A percentile compares a stretch with the other conserved stretches of the same genome.
These are phyloP conservation scores for Scolopax rusticola DNA, from an alignment of 2,797 vertebrate genomes.

Conservation along the genomic window DNA sequence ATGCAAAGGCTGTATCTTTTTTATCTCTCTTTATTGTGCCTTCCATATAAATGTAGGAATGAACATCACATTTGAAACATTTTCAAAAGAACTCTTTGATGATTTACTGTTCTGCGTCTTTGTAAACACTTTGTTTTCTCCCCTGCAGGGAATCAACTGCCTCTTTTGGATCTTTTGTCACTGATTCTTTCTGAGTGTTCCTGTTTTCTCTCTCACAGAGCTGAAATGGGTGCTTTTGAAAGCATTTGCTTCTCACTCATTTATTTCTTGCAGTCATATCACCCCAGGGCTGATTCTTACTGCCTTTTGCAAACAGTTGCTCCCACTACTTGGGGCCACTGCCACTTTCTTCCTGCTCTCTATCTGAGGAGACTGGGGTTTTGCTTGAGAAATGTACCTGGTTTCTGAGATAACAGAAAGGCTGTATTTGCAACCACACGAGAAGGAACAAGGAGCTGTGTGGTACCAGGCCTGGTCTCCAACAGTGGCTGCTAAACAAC, in stretches of 20 bases:
- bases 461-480: background rate
- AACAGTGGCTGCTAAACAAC: background rate
- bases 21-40: background rate
- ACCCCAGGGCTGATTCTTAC: background rate
- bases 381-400: background rate
- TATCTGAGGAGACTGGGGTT: background rate
- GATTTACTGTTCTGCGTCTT: conserved; percentile 19
- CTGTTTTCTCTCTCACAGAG: background rate
- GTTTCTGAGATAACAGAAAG: background rate
- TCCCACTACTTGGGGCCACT: background rate
- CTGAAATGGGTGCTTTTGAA: conserved; percentile 15
- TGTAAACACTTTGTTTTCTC: conserved; percentile 52
- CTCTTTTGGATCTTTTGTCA: conserved; percentile 40
- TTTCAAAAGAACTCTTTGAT: conserved; percentile 14
- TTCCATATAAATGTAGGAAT: background rate
- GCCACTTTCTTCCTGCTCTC: background rate
- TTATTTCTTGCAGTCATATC: conserved; percentile 51
- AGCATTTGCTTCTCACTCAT: conserved; percentile 13
- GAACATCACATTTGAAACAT: background rate
- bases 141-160: conserved; percentile 20
- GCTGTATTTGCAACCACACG: fast-evolving
- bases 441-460: background rate
- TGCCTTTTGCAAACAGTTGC: background rate
- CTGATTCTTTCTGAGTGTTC: conserved; percentile 3
- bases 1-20: background rate